Conservation (phyloP, 2,888 invertebrate species). For the Hypena proboscidalis region DNA sequence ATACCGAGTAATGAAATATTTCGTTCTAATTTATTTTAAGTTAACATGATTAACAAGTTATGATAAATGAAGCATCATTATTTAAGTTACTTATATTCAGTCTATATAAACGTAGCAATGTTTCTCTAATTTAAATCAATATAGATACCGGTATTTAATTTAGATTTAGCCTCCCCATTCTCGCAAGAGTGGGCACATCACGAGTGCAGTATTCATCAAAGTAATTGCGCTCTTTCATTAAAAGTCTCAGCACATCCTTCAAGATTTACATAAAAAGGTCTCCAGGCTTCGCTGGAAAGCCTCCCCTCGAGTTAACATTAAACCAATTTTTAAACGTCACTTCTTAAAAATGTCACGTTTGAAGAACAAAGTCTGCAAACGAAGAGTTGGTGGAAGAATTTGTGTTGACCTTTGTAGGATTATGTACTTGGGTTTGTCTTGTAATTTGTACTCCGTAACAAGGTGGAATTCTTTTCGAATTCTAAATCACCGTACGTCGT, state of each 20-base stretch:
- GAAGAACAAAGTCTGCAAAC: slow-evolving; percentile 45
- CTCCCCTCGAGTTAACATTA: slow-evolving; percentile 59
- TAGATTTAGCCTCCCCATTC: slow-evolving; percentile 46
- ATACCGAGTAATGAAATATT: too few relatives aligned
- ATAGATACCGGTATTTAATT: slow-evolving; percentile 53
- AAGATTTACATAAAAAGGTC: slow-evolving; percentile 82
- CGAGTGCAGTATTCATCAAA: slow-evolving; percentile 74
- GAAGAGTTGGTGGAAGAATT: slow-evolving; percentile 27
- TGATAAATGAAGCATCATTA: background rate
- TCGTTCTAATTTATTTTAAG: too few relatives aligned
- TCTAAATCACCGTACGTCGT: too few relatives aligned
- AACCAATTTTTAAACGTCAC: slow-evolving; percentile 69
- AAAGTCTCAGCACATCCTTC: slow-evolving; percentile 78
- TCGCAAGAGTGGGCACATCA: slow-evolving; percentile 55
- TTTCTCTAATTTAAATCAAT: slow-evolving; percentile 60
- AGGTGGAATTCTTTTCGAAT: too few relatives aligned
- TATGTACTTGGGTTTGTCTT: background rate
- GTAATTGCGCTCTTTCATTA: slow-evolving; percentile 80
- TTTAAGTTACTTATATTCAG: slow-evolving; percentile 1
- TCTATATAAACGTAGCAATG: slow-evolving; percentile 21
- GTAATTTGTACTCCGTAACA: too few relatives aligned
- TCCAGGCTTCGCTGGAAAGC: slow-evolving; percentile 48
- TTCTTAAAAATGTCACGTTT: slow-evolving; percentile 56
- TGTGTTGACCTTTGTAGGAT: slow-evolving; percentile 11
- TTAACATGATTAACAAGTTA: background rate